A percentile compares a stretch with the other conserved stretches of the same genome.
phyloP scores from a whole-genome alignment of 2,797 vertebrate species.

The Neosilurus hyrtlii region DNA sequence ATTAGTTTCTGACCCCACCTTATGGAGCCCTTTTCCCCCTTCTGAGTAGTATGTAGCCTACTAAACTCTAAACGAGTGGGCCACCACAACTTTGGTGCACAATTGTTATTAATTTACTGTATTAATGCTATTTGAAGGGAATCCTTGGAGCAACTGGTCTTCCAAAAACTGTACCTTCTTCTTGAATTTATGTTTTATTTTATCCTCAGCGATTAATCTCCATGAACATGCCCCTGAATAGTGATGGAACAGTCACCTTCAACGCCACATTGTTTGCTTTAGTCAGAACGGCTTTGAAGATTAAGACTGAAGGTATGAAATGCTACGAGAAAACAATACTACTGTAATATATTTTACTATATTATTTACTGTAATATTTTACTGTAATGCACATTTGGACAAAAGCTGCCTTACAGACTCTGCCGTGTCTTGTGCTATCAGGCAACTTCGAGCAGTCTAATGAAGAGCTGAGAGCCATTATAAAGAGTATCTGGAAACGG shows the following conservation, averaged over 20 bases:
- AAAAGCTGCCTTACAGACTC: background rate
- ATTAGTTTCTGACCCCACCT: too few species aligned
- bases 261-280: slow-evolving; percentile 95
- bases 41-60: too few species aligned
- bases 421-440: slow-evolving; percentile 56
- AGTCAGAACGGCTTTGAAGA: slow-evolving; percentile 95
- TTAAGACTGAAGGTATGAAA: slow-evolving; percentile 93
- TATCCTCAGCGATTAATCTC: slow-evolving; percentile 84
- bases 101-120: background rate
- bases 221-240: slow-evolving; percentile 99
- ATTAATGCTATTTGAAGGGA: background rate
- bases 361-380: too few species aligned
- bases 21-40: too few species aligned
- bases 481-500: slow-evolving; percentile 98
- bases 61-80: too few species aligned
- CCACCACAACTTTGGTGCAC: too few species aligned
- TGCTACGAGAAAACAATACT: background rate
- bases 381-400: background rate
- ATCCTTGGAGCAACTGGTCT: background rate
- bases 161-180: background rate
- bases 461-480: slow-evolving; percentile 93
- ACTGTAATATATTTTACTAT: background rate
- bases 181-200: slow-evolving; percentile 10
- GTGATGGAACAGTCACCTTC: slow-evolving; percentile 95
- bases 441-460: slow-evolving; percentile 97